Conservation (phyloP, 1,140 invertebrate species). For the Teleogryllus occipitalis region DNA sequence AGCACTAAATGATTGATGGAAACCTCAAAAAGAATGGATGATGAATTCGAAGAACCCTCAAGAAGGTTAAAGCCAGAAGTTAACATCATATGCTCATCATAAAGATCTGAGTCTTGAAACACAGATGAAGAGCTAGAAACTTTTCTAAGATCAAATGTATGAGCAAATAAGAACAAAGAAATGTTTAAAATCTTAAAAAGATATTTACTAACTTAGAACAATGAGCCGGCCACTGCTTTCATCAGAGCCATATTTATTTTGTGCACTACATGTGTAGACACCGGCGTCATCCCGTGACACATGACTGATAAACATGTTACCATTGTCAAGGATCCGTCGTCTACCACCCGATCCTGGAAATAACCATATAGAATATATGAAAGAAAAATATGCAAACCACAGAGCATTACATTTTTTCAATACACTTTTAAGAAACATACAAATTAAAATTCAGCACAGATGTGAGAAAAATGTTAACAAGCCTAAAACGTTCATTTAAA, state of each 20-base stretch:
- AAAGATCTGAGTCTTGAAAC: not conserved
- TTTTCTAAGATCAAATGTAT: not conserved
- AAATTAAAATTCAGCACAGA: no score
- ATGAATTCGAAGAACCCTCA: not conserved
- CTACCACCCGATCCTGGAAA: conserved; percentile 54
- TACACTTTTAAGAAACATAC: not conserved
- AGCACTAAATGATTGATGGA: no score
- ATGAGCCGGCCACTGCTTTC: conserved; percentile 72
- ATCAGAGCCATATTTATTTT: conserved; percentile 73
- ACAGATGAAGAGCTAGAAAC: not conserved
- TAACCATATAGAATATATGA: not conserved
- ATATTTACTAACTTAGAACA: conserved; percentile 61
- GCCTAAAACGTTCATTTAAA: no score
- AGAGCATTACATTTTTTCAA: not conserved
- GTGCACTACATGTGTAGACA: conserved; percentile 78
- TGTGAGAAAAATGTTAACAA: no score
- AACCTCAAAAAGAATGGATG: not conserved
- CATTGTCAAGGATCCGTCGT: conserved; percentile 69
- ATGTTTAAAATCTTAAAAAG: not conserved
- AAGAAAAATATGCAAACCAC: no score
- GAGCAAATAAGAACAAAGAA: not conserved
- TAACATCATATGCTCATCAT: no score
- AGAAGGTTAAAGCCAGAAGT: no score
- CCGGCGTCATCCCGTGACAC: conserved; percentile 81
- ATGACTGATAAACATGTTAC: conserved; percentile 78